phyloP scores from a whole-genome alignment of 2,797 vertebrate species.

The Platalea minor region DNA sequence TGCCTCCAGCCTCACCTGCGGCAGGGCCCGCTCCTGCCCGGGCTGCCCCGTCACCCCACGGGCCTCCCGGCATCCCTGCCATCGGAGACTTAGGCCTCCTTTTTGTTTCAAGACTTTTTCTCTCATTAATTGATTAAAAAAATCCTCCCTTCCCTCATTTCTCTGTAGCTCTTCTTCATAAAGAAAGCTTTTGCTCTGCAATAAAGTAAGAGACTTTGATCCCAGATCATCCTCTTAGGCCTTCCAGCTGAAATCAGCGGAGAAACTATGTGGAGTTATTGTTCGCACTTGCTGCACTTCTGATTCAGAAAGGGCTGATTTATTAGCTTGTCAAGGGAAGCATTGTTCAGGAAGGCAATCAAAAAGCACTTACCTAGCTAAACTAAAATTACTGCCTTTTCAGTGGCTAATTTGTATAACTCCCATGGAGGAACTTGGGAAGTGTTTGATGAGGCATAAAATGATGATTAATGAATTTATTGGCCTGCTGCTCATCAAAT shows the following conservation, averaged over 20 bases:
- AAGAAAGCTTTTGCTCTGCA: constrained; percentile 80
- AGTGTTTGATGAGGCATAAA: constrained; percentile 99
- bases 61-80: constrained; percentile 18
- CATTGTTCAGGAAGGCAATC: constrained; percentile 98
- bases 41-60: not conserved
- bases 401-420: constrained; percentile 99
- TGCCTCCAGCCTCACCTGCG: constrained; percentile 31
- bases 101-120: constrained; percentile 63
- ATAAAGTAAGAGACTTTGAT: constrained; percentile 73
- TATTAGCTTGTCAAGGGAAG: constrained; percentile 99
- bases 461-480: constrained; percentile 99
- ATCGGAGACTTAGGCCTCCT: constrained; percentile 37
- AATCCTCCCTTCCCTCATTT: constrained; percentile 73
- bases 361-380: constrained; percentile 99
- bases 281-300: constrained; percentile 84
- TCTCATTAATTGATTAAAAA: constrained; percentile 78
- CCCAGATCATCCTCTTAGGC: constrained; percentile 73
- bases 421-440: constrained; percentile 98
- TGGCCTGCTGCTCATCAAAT: constrained; percentile 96
- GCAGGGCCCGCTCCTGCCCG: not conserved
- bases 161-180: constrained; percentile 77
- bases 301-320: constrained; percentile 92
- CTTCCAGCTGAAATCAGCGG: constrained; percentile 78
- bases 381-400: constrained; percentile 99
- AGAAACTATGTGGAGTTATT: constrained; percentile 77